Evolutionary conservation across 2,113 vertebrate species (phyloP).

Genomic region (Cynocephalus volans): DNA sequence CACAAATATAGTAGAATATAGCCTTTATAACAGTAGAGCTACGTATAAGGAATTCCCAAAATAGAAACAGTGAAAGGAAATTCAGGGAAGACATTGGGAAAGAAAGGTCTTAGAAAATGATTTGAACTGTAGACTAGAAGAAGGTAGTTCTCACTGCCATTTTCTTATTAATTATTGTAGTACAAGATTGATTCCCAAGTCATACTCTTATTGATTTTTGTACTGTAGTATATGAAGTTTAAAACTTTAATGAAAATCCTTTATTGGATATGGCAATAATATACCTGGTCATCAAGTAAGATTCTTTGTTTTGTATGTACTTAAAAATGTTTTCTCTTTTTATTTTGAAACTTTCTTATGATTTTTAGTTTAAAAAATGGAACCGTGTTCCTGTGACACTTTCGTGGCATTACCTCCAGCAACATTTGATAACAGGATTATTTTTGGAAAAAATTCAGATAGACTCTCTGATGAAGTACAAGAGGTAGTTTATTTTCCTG

Average conservation of each 20-base stretch:
- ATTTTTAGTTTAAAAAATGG: conserved; percentile 73
- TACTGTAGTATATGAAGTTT: conserved; percentile 14
- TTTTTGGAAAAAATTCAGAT: conserved; percentile 98
- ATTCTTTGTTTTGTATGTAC: conserved; percentile 22
- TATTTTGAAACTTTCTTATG: conserved; percentile 54
- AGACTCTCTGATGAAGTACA: conserved; percentile 96
- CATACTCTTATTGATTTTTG: conserved; percentile 32
- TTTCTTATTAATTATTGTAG: conserved; percentile 24
- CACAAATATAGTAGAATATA: background rate
- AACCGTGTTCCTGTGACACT: conserved; percentile 95
- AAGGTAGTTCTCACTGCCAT: background rate
- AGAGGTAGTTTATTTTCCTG: conserved; percentile 94
- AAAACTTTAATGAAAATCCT: conserved; percentile 28
- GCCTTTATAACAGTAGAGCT: background rate
- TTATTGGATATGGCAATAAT: conserved; percentile 30
- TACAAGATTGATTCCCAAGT: background rate
- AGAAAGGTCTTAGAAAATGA: conserved; percentile 48
- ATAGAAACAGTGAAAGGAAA: background rate
- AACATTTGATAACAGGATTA: conserved; percentile 89
- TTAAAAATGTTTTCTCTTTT: conserved; percentile 51
- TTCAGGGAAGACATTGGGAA: conserved; percentile 3
- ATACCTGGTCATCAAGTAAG: conserved; percentile 23
- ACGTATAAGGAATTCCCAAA: background rate
- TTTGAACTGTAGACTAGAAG: conserved; percentile 47
- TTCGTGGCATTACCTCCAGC: conserved; percentile 97